A percentile compares a stretch with the other conserved stretches of the same genome.
phyloP scores from a whole-genome alignment of 2,888 invertebrate species.

The Teleogryllus oceanicus region DNA sequence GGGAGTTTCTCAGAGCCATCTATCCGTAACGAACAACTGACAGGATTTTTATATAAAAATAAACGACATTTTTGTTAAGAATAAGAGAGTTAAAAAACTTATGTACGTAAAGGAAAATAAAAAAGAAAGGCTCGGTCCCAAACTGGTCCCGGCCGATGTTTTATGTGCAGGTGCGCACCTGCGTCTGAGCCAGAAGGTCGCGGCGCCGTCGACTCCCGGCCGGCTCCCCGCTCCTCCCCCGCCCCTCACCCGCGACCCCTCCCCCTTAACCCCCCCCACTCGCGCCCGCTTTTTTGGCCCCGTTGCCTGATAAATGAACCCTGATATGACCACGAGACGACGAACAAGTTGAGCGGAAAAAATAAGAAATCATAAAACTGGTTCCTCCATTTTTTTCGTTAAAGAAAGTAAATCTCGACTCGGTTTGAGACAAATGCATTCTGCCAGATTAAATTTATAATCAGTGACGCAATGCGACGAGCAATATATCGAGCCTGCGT shows the following conservation, averaged over 20 bases:
- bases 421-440: background rate
- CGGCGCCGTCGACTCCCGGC: conserved; percentile 4
- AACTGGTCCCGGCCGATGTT: conserved; percentile 6
- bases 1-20: too few species aligned
- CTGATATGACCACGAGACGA: background rate
- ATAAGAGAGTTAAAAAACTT: background rate
- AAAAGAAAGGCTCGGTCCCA: background rate
- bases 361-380: background rate
- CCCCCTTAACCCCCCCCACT: background rate
- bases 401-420: background rate
- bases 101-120: conserved; percentile 2
- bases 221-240: background rate
- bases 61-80: background rate
- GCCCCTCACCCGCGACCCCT: background rate
- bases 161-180: background rate
- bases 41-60: conserved; percentile 10
- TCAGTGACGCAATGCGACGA: background rate
- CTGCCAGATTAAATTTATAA: background rate
- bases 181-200: conserved; percentile 11
- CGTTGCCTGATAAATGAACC: conserved; percentile 18
- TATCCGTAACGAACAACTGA: background rate
- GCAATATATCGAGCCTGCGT: background rate
- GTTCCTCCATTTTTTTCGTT: background rate
- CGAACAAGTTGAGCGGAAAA: background rate
- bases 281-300: conserved; percentile 1